Base-by-base conservation (phyloP, 1,140 invertebrate genomes). In the Drosophila repleta region DNA sequence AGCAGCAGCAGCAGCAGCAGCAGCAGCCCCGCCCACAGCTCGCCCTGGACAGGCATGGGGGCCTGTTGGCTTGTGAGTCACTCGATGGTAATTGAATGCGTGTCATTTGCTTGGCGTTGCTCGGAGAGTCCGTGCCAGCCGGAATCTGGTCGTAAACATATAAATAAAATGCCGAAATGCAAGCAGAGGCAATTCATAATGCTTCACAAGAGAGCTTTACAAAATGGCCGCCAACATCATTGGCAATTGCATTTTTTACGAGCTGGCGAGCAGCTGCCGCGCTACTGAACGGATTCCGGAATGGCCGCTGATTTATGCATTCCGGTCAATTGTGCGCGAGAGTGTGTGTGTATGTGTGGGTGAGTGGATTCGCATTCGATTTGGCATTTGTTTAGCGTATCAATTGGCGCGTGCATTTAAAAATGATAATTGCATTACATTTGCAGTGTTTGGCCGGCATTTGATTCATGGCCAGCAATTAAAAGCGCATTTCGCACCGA, bases 391-490 rank as follows among this genome's bases (percentile, higher is more conserved):
- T 66, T 65, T 55, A 26, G 66, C 55, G 49, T 53, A 62, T 78
- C 71, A 52, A 26, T 37, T 60, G 24, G 67, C 51, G 49, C 29
- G 46, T 71, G 67, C 67, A 60, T 56, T 71, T 48, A 53, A 69
- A 74, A 77, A 74, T 70, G 61, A 77, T 70, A 74, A 61, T 69
- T 66, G 71, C 66, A 49, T 52, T 65, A 26, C 45, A 46, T 57
- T 65, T 77, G 49, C 51, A 48, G 46, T 18, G 35, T 24, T 56
- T 43, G 45, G 51, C 29, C 17, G 32, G 39, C 65, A 53, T 41
- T 73, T 79, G 83, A 89, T 88, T 89, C 78, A 83, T 88, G 66
- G 45, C 53, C 62, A 49, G 66, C 83, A 83, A 89, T 88, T 87
- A 87, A 88, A 87, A 87, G 66, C 69, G 65, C 76, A 88, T 88